Evolutionary conservation across 2,113 vertebrate species (phyloP), one percentile per base, ranked within the genome.

Genomic region (Chaetodon auriga): DNA sequence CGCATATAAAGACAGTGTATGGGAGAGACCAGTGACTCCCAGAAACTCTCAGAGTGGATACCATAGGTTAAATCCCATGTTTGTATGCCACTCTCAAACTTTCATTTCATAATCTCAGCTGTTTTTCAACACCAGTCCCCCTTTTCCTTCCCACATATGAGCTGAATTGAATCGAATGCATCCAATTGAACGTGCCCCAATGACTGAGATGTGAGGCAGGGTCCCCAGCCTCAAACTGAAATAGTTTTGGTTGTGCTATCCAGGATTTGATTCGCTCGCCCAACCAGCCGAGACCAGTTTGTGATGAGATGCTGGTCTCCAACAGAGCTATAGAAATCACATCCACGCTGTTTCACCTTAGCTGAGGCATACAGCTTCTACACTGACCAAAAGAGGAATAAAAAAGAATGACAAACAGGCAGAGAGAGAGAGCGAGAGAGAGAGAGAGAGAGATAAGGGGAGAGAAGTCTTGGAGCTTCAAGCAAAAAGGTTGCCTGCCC

Each of bases 291-390:
- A 91, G 84, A 92, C 90, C 88, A 80, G 87, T 84, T 86, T 84
- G 82, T 92, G 92, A 94, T 92, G 89, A 95, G 90, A 88, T 91
- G 83, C 76, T 86, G 91, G 89, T 87, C 89, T 93, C 93, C 90
- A 90, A 70, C 93, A 82, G 92, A 83, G 90, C 86, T 91, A 71
- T 74, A 89, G 88, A 93, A 94, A 94, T 93, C 90, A 77, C 90
- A 93, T 90, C 85, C 86, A 80, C n/a, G 76, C 87, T 87, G 84
- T 89, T 91, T 92, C 83, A 93, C 92, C 85, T 91, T 87, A 88
- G 82, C 77, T 66, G 65, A 83, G 77, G 82, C 82, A 83, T 68
- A 87, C 85, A 69, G 66, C 70, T 48, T 62, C 79, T 63, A 74
- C 75, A 73, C 55, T 36, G 82, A 77, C 48, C 64, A 68, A 84